Evolutionary conservation across 2,888 invertebrate genomes (phyloP).

Genomic region (Drosophila mimica): DNA sequence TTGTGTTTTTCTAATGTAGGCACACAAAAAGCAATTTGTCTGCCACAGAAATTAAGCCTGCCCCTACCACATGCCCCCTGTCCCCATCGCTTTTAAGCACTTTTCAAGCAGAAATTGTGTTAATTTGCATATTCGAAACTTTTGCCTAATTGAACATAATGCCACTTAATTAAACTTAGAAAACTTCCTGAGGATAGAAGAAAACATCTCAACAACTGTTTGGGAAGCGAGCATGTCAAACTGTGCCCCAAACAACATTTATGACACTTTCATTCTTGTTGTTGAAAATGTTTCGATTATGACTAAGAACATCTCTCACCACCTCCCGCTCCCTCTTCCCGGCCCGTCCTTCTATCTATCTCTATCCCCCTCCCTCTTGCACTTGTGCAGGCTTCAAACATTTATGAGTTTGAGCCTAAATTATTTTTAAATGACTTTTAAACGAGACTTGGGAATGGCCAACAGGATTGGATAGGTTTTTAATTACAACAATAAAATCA

Average conservation of each 20-base stretch:
- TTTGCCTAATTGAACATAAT: conserved; percentile 79
- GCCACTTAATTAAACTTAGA: conserved; percentile 78
- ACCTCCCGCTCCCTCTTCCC: too few relatives aligned
- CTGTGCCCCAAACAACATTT: conserved; percentile 52
- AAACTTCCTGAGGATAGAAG: conserved; percentile 32
- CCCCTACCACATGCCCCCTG: neutral
- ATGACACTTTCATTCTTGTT: conserved; percentile 38
- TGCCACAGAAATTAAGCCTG: conserved; percentile 32
- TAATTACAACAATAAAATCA: neutral
- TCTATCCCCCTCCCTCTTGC: neutral
- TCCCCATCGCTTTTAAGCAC: conserved; percentile 41
- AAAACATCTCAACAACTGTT: conserved; percentile 31
- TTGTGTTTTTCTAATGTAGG: conserved; percentile 53
- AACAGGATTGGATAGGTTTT: neutral
- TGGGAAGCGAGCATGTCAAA: conserved; percentile 34
- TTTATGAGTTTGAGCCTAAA: neutral
- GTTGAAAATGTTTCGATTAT: conserved; percentile 24
- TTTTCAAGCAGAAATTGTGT: conserved; percentile 68
- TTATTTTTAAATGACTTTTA: conserved; percentile 2
- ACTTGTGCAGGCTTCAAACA: neutral
- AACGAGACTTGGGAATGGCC: neutral
- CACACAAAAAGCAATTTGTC: conserved; percentile 57
- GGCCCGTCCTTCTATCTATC: too few relatives aligned
- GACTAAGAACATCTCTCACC: neutral
- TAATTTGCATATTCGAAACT: conserved; percentile 78